Evolutionary conservation across 2,113 vertebrate genomes (phyloP), one percentile per base, ranked within the genome.

Genomic region (Gadus macrocephalus): DNA sequence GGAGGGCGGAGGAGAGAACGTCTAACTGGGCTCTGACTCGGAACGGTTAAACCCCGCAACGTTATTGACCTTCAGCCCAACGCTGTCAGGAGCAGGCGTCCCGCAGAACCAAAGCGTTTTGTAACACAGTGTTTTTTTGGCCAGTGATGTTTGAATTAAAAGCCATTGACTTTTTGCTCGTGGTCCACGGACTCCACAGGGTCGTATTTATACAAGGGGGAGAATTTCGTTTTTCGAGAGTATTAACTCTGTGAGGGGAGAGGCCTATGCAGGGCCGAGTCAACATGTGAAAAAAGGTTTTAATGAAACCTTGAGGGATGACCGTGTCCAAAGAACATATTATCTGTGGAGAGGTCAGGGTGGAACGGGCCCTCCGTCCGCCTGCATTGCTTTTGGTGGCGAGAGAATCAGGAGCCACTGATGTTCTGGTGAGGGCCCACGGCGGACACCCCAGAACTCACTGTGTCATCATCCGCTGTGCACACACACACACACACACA

Each of bases 111-210:
- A 14, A 78, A 82, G 75, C 82, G 84, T 77, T 84, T 83, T 83
- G 76, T 62, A 85, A 73, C 80, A 67, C 6, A 35, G 9, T 49
- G 42, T 9, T 1, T 49, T 49, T 49, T 49, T 49, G 8, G 8
- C 9, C 42, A 14, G 42, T 72, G 73, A 69, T 67, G 56, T 67
- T 72, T 76, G 68, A 81, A 77, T 83, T 81, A 80, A 81, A 87
- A 75, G 67, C 70, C 92, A 72, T 91, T 92, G 76, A 93, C 93
- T 79, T 25, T 25, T 76, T 91, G 72, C 92, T 93, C 87, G 93
- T 92, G 83, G 93, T 91, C 92, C 91, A 91, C 86, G 76, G 89
- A 89, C 27, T 93, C 78, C 67, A 72, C 82, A 72, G 80, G 81
- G 79, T 93, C 94, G 82, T 87, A 76, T 89, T 89, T 88, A 84